These are phyloP conservation scores for Acrocephalus scirpaceus DNA, from an alignment of 2,797 vertebrate species.

Conservation along the genomic window DNA sequence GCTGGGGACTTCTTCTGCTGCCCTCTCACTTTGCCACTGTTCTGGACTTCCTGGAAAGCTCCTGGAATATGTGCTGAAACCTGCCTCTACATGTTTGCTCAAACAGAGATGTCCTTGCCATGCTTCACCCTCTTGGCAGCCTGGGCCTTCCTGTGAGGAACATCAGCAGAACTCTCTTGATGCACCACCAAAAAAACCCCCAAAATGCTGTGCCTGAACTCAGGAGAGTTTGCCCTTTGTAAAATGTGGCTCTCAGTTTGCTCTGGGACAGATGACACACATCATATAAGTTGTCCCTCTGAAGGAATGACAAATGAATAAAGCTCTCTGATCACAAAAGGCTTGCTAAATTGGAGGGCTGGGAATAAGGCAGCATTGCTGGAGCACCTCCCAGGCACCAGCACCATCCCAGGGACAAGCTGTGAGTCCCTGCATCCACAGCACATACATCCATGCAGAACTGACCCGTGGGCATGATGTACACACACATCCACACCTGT, in stretches of 20 bases:
- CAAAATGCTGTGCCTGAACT: background rate
- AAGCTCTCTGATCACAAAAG: background rate
- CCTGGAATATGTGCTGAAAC: background rate
- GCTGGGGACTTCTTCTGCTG: fast-evolving
- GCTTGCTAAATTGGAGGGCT: background rate
- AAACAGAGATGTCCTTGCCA: background rate
- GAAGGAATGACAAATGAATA: background rate
- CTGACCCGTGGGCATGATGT: fast-evolving
- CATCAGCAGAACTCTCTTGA: background rate
- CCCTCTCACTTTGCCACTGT: fast-evolving
- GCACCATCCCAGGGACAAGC: background rate
- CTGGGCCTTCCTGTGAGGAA: background rate
- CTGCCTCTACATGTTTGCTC: background rate
- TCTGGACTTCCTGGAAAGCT: background rate
- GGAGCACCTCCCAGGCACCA: background rate
- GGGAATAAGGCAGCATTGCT: background rate
- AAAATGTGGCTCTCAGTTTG: background rate
- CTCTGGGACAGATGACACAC: background rate
- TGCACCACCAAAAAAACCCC: background rate
- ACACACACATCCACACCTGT: background rate
- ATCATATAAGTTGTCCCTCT: background rate
- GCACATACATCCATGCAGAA: background rate
- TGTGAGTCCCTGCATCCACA: fast-evolving
- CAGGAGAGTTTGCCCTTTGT: background rate
- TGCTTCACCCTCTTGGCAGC: background rate